A percentile compares a stretch with the other conserved stretches of the same genome.
Evolutionary conservation across 2,888 invertebrate species (phyloP).

Genomic region (Drosophila neonasuta): DNA sequence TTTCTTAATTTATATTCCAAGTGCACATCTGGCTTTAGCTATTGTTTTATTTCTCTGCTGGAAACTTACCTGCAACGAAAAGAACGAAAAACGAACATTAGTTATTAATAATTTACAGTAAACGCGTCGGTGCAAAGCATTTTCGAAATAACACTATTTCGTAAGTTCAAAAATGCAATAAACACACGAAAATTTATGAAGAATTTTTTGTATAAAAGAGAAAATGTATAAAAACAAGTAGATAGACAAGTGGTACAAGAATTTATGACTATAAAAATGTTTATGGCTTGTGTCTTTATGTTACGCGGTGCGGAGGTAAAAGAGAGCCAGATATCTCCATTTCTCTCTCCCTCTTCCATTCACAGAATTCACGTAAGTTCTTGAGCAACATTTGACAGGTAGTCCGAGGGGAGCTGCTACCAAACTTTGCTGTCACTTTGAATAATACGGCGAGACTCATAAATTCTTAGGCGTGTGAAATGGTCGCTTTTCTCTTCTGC

Average conservation of each 20-base stretch:
- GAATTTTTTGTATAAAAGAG: constrained; percentile 63
- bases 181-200: constrained; percentile 73
- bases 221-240: constrained; percentile 11
- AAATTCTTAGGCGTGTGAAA: constrained; percentile 57
- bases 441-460: constrained; percentile 57
- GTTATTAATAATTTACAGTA: constrained; percentile 57
- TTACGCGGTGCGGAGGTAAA: constrained; percentile 17
- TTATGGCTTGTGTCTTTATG: constrained; percentile 66
- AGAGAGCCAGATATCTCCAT: neutral
- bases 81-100: constrained; percentile 58
- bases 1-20: constrained; percentile 1
- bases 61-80: constrained; percentile 71
- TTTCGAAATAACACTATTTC: constrained; percentile 42
- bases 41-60: constrained; percentile 15
- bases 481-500: neutral
- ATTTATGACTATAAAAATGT: constrained; percentile 76
- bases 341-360: neutral
- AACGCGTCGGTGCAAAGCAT: constrained; percentile 36
- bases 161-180: constrained; percentile 69
- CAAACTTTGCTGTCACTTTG: constrained; percentile 60
- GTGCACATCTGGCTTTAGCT: constrained; percentile 6
- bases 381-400: constrained; percentile 59
- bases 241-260: constrained; percentile 48
- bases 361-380: constrained; percentile 18
- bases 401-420: constrained; percentile 42